Conservation (phyloP, 1,140 invertebrate genomes). For the Carposina sasakii region DNA sequence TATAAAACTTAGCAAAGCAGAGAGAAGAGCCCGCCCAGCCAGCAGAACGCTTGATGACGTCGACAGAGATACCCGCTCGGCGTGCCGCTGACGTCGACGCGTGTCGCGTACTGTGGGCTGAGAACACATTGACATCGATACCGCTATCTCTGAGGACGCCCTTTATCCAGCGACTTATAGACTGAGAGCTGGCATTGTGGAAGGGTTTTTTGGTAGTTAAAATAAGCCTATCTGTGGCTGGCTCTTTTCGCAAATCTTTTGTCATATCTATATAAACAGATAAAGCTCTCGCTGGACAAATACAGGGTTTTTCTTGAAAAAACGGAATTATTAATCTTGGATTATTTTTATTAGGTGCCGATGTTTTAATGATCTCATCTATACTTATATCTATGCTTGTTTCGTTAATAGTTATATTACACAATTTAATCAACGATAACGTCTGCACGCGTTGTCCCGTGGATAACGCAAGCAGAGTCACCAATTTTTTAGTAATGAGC, state of each 20-base stretch:
- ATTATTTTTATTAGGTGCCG: neutral
- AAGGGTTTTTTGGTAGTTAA: neutral
- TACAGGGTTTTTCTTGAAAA: neutral
- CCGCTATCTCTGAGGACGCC: neutral
- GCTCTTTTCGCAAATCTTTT: neutral
- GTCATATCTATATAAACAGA: neutral
- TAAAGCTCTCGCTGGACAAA: neutral
- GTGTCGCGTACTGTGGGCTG: neutral
- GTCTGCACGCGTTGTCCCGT: slow-evolving; percentile 3
- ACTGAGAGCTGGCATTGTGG: neutral
- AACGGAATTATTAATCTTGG: neutral
- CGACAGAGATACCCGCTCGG: neutral
- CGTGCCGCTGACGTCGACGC: neutral
- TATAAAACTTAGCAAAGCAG: neutral
- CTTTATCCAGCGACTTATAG: neutral
- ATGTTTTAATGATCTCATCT: neutral
- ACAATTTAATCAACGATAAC: neutral
- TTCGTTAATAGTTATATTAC: neutral
- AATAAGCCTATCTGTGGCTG: neutral
- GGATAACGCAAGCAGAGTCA: neutral
- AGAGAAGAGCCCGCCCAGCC: neutral
- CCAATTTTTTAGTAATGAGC: neutral
- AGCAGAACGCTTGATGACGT: neutral
- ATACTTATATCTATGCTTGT: neutral
- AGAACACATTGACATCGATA: neutral